Base-by-base conservation (phyloP, 2,888 invertebrate genomes). In the Gryllus longicercus region DNA sequence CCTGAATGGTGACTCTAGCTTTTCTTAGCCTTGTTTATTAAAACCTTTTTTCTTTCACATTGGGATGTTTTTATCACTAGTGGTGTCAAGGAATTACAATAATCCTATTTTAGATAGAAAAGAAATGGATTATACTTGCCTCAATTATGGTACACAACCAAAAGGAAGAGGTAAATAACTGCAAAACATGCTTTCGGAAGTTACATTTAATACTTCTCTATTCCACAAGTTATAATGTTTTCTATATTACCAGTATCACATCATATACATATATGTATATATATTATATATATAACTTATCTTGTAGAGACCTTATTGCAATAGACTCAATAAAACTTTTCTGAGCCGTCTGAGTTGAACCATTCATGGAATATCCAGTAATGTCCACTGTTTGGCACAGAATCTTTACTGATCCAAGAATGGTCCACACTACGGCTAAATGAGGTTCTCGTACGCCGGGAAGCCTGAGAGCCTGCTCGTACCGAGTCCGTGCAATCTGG, bases 141-240 rank as follows among this genome's bases (percentile, higher is more conserved):
- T 38, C 38, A 38, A 5, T 38, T 5, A 38, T 38, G 38, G 38
- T 38, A 38, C 38, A 38, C 38, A 38, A 38, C 8, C 38, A 38
- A 38, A 38, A 38, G 63, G 63, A 18, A 63, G 16, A 63, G 63
- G 63, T 18, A 63, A 63, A 63, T 63, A 63, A 63, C n/a, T 63
- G 63, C 63, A 63, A 14, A 63, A 63, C 63, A 63, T 63, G 63
- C 63, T 63, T 79, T 81, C 81, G 81, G 81, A 81, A 81, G 81
- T 80, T 82, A 83, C 82, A 83, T 83, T 83, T 83, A 83, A 82
- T 83, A 80, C 80, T 80, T 83, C 80, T 81, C 80, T 81, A 80
- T 82, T 82, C 81, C 82, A 82, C 82, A 82, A 82, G 80, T 82
- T 82, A 81, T 82, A 79, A 81, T 82, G 80, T 80, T 79, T 80